Evolutionary conservation across 2,797 vertebrate genomes (phyloP), one percentile per base, ranked within the genome.

Genomic region (Chloroceryle amazona): DNA sequence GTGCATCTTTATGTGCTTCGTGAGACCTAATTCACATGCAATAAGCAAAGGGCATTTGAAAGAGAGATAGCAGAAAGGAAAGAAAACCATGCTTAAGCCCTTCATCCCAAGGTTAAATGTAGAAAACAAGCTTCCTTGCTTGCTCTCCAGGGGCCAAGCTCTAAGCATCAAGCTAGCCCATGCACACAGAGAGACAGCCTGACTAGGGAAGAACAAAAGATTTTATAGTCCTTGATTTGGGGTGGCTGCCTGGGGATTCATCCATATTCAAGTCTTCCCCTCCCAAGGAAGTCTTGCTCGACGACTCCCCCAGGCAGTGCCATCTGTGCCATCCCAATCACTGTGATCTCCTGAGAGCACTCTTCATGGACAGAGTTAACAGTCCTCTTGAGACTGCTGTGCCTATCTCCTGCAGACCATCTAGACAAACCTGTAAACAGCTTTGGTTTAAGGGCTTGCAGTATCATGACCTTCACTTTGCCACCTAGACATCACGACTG

Each of bases 231-330:
- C 54, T 86, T 55, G 23, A 83, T 91, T 82, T 82, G 35, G 29
- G 25, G 11, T 44, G 47, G n/a, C 58, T 79, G 58, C 26, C 51
- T 72, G 61, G 55, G 23, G 18, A 52, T 78, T 68, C 16, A 57
- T 70, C 55, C 35, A 16, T 60, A 86, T 44, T 57, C 52, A 82
- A 37, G 28, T 76, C 37, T 74, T 67, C 14, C 9, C 7, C 15
- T 67, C 31, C 16, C 60, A 78, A 46, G 7, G 67, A 93, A 73
- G 5, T 29, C 71, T 70, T 63, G 26, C 35, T 73, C 3, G 1
- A 15, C 1, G 3, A 15, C n/a, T 57, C 33, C 57, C 44, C 15
- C 37, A 21, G 37, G 25, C 0, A 0, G 5, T 33, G 44, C 58
- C 73, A 60, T 67, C 61, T 91, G 47, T n/a, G 54, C 31, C 44